Evolutionary conservation across 2,797 vertebrate species (phyloP), one percentile per base, ranked within the genome.

Genomic region (Schizothorax lantsangensis): DNA sequence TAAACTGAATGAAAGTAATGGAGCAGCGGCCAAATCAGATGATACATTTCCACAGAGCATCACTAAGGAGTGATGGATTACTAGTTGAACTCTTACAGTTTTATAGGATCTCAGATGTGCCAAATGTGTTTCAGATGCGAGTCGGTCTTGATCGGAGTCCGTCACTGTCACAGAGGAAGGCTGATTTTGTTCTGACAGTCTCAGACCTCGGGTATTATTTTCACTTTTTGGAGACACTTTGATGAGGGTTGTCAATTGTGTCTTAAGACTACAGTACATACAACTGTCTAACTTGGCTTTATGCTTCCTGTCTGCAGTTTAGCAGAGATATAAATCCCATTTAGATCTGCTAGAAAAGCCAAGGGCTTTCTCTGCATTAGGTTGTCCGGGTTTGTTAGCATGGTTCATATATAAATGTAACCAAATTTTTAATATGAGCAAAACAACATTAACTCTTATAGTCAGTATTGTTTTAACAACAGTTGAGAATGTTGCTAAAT

Each of bases 81-180:
- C 89, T 91, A 88, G 91, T 88, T 91, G 89, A 88, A 85, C 89
- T 90, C 88, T 85, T 85, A 85, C 86, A 89, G 89, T 90, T 92
- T 45, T 91, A 92, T 89, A 88, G 90, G 68, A 79, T 88, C 88
- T 91, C 84, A 88, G 88, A 89, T 88, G 89, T 72, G 47, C 85
- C 82, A 91, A 91, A 91, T 91, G 81, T 9, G 52, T 89, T 91
- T 92, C 91, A 92, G 90, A 92, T 92, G 90, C 77, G 71, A 82
- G 72, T 33, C 23, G 64, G 47, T 71, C 64, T 54, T 73, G 85
- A 90, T 83, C 69, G 30, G 57, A 49, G 73, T 89, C 82, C 10
- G 80, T 87, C 91, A 74, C 68, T 80, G 84, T 86, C 91, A 87
- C 68, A 84, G 83, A 45, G 81, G 81, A 86, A 89, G 81, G 80